phyloP scores from a whole-genome alignment of 1,140 invertebrate genomes.

The Harlomillsia oculata region DNA sequence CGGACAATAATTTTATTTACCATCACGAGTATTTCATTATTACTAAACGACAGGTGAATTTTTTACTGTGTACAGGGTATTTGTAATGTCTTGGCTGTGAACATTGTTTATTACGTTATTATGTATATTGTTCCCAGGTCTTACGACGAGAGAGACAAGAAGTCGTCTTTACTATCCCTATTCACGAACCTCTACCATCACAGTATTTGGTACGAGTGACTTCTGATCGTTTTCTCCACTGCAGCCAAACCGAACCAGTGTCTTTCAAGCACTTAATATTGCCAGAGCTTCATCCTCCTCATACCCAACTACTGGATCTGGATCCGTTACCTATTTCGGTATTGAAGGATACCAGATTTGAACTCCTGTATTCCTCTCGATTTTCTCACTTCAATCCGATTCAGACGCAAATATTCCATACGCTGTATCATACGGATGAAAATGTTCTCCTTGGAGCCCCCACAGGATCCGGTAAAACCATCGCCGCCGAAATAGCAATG shows the following conservation, averaged over 20 bases:
- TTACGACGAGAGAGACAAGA: conserved; percentile 62
- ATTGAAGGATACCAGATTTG: conserved; percentile 63
- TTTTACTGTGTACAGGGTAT: too few species aligned
- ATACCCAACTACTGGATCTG: conserved; percentile 87
- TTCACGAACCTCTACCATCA: conserved; percentile 77
- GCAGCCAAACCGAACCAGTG: conserved; percentile 60
- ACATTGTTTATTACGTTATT: too few species aligned
- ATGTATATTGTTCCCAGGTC: conserved; percentile 47
- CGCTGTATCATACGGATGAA: conserved; percentile 86
- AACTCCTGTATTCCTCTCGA: conserved; percentile 63
- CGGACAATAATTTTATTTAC: conserved; percentile 85
- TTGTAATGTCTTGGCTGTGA: conserved; percentile 15
- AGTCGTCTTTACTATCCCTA: conserved; percentile 90
- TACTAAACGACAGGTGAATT: conserved; percentile 68
- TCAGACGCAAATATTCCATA: conserved; percentile 97
- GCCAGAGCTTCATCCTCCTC: conserved; percentile 82
- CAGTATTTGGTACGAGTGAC: conserved; percentile 83
- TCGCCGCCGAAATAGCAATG: conserved; percentile 95
- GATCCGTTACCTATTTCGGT: conserved; percentile 79
- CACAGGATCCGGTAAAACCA: conserved; percentile 97
- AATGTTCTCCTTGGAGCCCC: conserved; percentile 94
- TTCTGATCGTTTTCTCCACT: conserved; percentile 86
- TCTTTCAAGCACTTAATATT: conserved; percentile 83
- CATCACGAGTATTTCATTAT: conserved; percentile 89
- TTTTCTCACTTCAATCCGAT: conserved; percentile 98